Evolutionary conservation across 1,140 invertebrate genomes (phyloP).

Genomic region (Achroia grisella): DNA sequence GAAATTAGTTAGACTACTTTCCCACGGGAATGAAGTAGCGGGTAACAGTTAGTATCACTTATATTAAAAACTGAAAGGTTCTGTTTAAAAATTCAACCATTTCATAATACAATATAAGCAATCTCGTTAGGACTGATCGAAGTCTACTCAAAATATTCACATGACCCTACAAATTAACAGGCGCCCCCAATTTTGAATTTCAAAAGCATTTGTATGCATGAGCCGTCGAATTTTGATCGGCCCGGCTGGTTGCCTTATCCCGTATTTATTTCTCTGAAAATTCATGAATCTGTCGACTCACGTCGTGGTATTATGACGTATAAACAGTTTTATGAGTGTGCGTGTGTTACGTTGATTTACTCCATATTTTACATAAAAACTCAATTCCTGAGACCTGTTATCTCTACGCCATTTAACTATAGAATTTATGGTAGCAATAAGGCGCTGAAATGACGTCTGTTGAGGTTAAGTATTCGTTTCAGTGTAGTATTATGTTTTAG

Average conservation of each 20-base stretch:
- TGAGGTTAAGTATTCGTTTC: no score
- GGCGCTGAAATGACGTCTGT: no score
- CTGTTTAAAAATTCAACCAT: no score
- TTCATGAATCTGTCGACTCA: constrained; percentile 16
- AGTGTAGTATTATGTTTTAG: no score
- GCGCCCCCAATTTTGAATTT: constrained; percentile 1
- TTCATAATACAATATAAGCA: no score
- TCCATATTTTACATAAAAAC: constrained; percentile 2
- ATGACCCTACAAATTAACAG: background rate
- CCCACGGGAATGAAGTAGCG: no score
- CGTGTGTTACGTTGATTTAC: background rate
- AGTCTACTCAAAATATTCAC: no score
- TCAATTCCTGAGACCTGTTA: constrained; percentile 3
- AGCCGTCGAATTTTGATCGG: constrained; percentile 16
- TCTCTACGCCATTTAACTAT: background rate
- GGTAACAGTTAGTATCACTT: no score
- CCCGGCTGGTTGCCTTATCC: constrained; percentile 15
- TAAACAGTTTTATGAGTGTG: constrained; percentile 11
- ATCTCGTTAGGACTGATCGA: no score
- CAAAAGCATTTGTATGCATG: constrained; percentile 23
- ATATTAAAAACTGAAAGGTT: no score
- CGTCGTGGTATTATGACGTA: constrained; percentile 16
- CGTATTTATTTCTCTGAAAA: constrained; percentile 18
- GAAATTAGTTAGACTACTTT: no score
- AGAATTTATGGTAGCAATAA: no score